Conservation (phyloP, 2,888 invertebrate genomes). For the Idaea straminata region DNA sequence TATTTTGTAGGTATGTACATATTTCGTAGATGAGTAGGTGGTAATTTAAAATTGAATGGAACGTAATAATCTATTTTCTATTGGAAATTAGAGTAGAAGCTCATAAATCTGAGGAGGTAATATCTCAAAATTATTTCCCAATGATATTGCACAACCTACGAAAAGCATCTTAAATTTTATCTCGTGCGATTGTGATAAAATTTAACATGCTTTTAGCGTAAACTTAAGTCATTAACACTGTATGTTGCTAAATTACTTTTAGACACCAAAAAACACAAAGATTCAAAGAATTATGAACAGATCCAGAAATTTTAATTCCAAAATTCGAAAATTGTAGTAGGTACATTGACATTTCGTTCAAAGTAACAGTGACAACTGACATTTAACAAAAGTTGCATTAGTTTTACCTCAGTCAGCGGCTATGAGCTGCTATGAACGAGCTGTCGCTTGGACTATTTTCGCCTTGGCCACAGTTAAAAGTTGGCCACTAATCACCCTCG, state of each 20-base stretch:
- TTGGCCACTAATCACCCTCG: too few species aligned
- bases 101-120: background rate
- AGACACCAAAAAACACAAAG: constrained; percentile 13
- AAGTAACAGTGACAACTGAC: background rate
- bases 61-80: background rate
- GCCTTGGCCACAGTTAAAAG: too few species aligned
- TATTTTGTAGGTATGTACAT: too few species aligned
- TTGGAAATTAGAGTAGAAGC: background rate
- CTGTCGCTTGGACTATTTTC: too few species aligned
- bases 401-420: too few species aligned
- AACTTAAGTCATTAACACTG: constrained; percentile 1
- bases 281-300: constrained; percentile 9
- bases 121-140: constrained; percentile 17
- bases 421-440: too few species aligned
- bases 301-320: background rate
- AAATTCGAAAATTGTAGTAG: background rate
- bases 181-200: constrained; percentile 12
- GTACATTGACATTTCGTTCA: background rate
- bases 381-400: background rate
- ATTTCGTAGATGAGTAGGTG: too few species aligned
- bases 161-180: constrained; percentile 21
- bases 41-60: too few species aligned
- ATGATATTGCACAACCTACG: background rate
- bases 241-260: constrained; percentile 10
- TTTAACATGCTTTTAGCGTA: constrained; percentile 18